A percentile compares a stretch with the other conserved stretches of the same genome.
These are phyloP conservation scores for Eulithis testata DNA, from an alignment of 2,888 invertebrate species.

Conservation along the genomic window DNA sequence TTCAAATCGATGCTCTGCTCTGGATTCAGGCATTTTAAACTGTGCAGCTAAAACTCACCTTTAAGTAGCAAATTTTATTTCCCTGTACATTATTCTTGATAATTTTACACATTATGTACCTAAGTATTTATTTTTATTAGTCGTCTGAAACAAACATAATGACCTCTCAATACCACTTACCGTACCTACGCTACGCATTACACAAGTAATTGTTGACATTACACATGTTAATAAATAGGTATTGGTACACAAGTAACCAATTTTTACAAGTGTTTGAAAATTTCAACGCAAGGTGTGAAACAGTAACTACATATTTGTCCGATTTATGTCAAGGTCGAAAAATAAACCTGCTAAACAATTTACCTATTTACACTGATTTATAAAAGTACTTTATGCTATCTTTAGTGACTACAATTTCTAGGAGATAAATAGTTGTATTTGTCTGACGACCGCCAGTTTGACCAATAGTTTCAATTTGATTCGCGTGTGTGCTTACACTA, in stretches of 20 bases:
- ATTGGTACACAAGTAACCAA: neutral
- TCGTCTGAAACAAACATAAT: neutral
- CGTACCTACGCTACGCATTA: neutral
- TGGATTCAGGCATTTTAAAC: too few relatives aligned
- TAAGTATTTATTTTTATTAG: too few relatives aligned
- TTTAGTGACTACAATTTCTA: neutral
- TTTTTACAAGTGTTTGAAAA: neutral
- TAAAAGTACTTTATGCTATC: neutral
- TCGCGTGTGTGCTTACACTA: too few relatives aligned
- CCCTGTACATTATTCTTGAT: too few relatives aligned
- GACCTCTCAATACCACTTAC: constrained; percentile 1
- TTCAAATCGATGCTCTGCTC: too few relatives aligned
- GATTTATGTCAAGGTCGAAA: constrained; percentile 47
- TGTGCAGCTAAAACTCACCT: too few relatives aligned
- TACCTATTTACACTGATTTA: too few relatives aligned
- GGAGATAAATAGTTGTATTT: too few relatives aligned
- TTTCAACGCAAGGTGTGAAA: constrained; percentile 38
- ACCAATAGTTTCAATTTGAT: too few relatives aligned
- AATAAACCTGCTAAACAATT: neutral
- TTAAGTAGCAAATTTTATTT: too few relatives aligned
- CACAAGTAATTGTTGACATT: neutral
- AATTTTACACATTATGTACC: too few relatives aligned
- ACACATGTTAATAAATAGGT: constrained; percentile 1
- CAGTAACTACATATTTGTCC: constrained; percentile 41
- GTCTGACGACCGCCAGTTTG: too few relatives aligned